Evolutionary conservation across 1,140 invertebrate genomes (phyloP).

Genomic region (Trachelipus rathkii): DNA sequence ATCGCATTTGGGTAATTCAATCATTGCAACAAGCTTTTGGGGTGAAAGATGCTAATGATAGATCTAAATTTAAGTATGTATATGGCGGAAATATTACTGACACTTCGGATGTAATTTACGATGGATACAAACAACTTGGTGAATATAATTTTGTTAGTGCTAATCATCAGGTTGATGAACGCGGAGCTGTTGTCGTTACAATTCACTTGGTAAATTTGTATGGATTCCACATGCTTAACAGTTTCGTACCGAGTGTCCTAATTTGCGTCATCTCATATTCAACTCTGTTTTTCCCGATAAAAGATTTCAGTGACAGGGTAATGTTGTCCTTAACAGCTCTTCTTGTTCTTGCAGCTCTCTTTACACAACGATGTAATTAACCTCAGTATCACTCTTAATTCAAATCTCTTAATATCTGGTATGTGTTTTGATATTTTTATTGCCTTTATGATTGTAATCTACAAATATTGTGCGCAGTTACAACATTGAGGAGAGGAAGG

Average conservation of each 20-base stretch:
- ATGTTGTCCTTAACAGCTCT: conserved; percentile 18
- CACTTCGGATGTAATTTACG: neutral
- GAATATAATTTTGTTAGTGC: neutral
- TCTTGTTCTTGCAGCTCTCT: conserved; percentile 17
- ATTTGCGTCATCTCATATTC: neutral
- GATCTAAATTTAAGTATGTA: neutral
- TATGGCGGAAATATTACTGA: neutral
- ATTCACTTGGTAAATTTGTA: neutral
- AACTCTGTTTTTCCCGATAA: neutral
- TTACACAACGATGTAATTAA: neutral
- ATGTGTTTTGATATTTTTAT: neutral
- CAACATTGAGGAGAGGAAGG: too few species aligned
- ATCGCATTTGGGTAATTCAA: neutral
- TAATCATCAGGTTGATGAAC: neutral
- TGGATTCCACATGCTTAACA: conserved; percentile 6
- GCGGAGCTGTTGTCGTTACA: neutral
- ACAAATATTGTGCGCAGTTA: neutral
- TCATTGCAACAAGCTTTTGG: neutral
- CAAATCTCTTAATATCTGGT: neutral
- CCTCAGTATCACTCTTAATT: neutral
- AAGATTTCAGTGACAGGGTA: conserved; percentile 5
- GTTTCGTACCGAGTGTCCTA: neutral
- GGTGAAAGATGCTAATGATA: neutral
- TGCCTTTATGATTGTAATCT: neutral
- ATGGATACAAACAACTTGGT: neutral